Evolutionary conservation across 2,797 vertebrate genomes (phyloP), one percentile per base, ranked within the genome.

Genomic region (Siniperca undulata): DNA sequence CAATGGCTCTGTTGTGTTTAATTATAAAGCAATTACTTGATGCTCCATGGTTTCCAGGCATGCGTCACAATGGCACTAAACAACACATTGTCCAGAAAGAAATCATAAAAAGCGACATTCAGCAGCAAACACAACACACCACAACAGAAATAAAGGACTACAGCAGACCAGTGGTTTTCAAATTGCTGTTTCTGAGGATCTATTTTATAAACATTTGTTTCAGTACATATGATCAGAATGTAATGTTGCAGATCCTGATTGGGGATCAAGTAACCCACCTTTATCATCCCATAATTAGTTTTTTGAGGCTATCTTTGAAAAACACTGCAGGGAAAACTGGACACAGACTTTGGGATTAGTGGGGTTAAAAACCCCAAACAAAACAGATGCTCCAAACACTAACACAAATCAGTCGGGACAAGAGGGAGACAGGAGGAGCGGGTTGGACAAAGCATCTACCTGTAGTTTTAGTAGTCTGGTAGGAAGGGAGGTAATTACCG

Each of bases 401-500:
- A 59, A 89, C 71, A 84, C 65, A 60, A 30, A 89, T 70, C 7
- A 81, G 24, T 52, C 30, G 0, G 55, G 62, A 84, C 59, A 22
- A 50, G 60, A 17, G 50, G 74, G 36, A 36, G 27, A 77, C 55
- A 50, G 34, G n/a, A 14, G 64, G 83, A 66, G 53, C 7, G 0
- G 72, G 82, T 55, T 0, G 72, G 77, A 88, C 65, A 87, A 40
- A 73, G 48, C 76, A 36, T 87, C 93, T 95, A 95, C 94, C 91
- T 95, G 88, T 75, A 73, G 75, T 38, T 89, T 66, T 80, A 91
- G 87, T 89, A 70, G 78, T 90, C 88, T 92, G 80, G 81, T 85
- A 92, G 80, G 89, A 93, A 91, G 78, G 88, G 86, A 93, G 83
- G 88, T 92, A 95, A 95, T 95, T 96, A 96, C 95, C 94, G 94